phyloP scores from a whole-genome alignment of 2,888 invertebrate genomes.

The Euzophera pinguis region DNA sequence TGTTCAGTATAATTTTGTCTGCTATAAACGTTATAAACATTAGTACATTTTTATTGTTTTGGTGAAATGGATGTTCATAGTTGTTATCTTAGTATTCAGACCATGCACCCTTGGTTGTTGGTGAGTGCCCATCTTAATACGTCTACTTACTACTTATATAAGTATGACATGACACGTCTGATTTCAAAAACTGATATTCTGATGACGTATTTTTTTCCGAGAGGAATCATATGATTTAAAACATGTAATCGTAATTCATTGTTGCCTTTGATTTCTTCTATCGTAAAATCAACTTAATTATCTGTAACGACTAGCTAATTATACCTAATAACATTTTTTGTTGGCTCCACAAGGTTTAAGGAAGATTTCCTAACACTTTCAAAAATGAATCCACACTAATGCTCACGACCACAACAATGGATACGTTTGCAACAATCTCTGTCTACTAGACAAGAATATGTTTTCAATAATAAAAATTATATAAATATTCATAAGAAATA shows the following conservation, averaged over 20 bases:
- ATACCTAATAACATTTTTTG: constrained; percentile 3
- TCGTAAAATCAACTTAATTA: constrained; percentile 11
- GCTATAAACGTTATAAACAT: neutral
- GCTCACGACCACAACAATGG: constrained; percentile 15
- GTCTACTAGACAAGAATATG: neutral
- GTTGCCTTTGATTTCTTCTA: neutral
- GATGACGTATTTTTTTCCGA: too few species aligned
- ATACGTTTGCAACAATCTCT: constrained; percentile 16
- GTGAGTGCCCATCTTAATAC: neutral
- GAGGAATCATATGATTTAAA: neutral
- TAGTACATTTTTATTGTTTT: neutral
- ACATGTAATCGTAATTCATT: neutral
- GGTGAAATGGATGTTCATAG: neutral
- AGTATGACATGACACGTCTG: too few species aligned
- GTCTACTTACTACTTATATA: neutral
- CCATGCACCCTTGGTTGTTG: neutral
- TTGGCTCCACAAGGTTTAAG: constrained; percentile 6
- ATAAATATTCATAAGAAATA: too few species aligned
- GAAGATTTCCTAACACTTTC: constrained; percentile 16
- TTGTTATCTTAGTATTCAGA: neutral
- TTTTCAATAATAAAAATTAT: neutral
- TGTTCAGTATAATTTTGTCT: neutral
- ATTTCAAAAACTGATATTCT: too few species aligned
- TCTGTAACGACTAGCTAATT: constrained; percentile 11
- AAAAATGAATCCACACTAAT: constrained; percentile 16